Evolutionary conservation across 2,888 invertebrate species (phyloP).

Genomic region (Coremacera marginata): DNA sequence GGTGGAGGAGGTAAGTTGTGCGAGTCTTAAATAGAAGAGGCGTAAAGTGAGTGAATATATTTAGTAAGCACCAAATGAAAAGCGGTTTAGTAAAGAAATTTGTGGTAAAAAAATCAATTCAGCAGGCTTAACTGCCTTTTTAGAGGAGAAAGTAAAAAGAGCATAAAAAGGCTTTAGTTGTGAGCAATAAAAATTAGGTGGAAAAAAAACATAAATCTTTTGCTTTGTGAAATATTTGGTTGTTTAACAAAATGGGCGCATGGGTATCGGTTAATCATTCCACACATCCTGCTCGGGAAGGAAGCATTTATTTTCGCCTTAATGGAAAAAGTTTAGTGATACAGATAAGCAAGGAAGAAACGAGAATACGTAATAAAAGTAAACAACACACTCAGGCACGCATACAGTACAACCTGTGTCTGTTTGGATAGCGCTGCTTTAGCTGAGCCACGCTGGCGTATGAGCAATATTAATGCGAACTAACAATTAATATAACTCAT

Average conservation of each 20-base stretch:
- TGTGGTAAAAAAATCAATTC: not conserved
- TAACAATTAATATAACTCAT: conserved; percentile 25
- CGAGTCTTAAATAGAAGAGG: conserved; percentile 5
- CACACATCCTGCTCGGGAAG: not conserved
- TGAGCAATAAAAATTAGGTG: not conserved
- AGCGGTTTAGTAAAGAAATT: not conserved
- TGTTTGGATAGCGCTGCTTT: not conserved
- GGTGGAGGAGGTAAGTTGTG: conserved; percentile 48
- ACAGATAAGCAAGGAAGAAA: not conserved
- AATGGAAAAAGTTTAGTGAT: conserved; percentile 22
- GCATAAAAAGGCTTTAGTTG: not conserved
- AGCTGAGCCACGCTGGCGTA: not conserved
- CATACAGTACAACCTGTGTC: not conserved
- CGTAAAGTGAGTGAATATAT: conserved; percentile 3
- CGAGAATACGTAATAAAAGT: not conserved
- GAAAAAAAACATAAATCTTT: not conserved
- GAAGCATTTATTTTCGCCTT: conserved; percentile 1
- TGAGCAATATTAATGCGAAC: conserved; percentile 10
- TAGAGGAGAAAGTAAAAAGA: not conserved
- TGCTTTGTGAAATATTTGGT: not conserved
- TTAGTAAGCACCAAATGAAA: not conserved
- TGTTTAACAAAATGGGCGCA: not conserved
- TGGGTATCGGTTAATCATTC: conserved; percentile 35
- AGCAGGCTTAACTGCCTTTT: not conserved
- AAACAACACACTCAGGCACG: not conserved